These are phyloP conservation scores for Archivesica marissinica DNA, from an alignment of 1,140 invertebrate species.

Conservation along the genomic window DNA sequence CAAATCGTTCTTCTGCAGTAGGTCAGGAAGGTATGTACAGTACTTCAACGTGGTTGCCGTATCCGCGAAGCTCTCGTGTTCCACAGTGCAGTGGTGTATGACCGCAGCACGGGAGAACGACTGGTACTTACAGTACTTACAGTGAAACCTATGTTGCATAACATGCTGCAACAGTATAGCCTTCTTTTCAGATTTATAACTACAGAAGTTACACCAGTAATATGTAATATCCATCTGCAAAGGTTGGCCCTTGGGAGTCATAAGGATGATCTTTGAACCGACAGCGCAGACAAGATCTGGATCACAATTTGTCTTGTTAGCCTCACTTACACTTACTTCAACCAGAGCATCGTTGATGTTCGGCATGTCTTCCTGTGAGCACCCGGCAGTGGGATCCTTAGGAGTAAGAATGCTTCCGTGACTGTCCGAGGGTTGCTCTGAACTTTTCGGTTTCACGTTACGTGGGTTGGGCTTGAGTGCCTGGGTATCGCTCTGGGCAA, in stretches of 20 bases:
- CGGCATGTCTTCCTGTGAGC: slow-evolving; percentile 69
- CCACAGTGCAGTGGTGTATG: slow-evolving; percentile 72
- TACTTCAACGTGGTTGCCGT: slow-evolving; percentile 71
- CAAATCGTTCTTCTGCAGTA: slow-evolving; percentile 62
- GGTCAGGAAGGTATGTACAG: slow-evolving; percentile 75
- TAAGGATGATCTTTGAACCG: slow-evolving; percentile 68
- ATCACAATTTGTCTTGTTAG: slow-evolving; percentile 66
- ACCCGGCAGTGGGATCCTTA: slow-evolving; percentile 70
- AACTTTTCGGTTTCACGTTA: slow-evolving; percentile 34
- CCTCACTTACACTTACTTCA: slow-evolving; percentile 67
- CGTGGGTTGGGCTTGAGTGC: slow-evolving; percentile 70
- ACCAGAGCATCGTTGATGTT: slow-evolving; percentile 71
- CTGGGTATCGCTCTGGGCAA: slow-evolving; percentile 71
- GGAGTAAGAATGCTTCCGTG: slow-evolving; percentile 64
- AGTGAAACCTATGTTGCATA: slow-evolving; percentile 77
- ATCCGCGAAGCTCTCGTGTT: slow-evolving; percentile 71
- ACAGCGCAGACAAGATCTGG: slow-evolving; percentile 78
- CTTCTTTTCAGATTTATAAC: slow-evolving; percentile 73
- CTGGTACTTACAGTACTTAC: slow-evolving; percentile 77
- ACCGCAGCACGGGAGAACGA: slow-evolving; percentile 79
- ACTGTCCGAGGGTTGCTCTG: slow-evolving; percentile 10
- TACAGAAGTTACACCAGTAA: slow-evolving; percentile 82
- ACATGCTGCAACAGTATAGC: slow-evolving; percentile 72
- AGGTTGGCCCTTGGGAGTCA: slow-evolving; percentile 64
- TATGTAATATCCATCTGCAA: slow-evolving; percentile 72